phyloP scores from a whole-genome alignment of 2,797 vertebrate genomes.

The Fistularia tabacaria region DNA sequence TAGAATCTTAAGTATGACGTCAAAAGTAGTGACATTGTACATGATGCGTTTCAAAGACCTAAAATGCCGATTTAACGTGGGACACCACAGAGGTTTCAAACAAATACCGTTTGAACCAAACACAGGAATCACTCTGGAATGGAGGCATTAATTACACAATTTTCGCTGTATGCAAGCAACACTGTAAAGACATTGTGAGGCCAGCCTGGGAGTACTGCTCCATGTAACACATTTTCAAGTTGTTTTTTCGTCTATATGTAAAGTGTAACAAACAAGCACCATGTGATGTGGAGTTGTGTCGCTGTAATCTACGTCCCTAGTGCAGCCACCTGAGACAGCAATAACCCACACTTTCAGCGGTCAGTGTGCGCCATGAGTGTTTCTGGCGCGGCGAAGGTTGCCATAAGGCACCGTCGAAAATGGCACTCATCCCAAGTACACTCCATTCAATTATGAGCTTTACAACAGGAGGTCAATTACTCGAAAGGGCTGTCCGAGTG shows the following conservation, averaged over 20 bases:
- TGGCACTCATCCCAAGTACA: conserved; percentile 31
- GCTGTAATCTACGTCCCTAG: conserved; percentile 8
- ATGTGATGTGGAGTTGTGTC: conserved; percentile 9
- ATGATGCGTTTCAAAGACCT: background rate
- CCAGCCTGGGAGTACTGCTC: conserved; percentile 59
- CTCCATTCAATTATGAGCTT: conserved; percentile 42
- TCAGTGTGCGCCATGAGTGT: conserved; percentile 10
- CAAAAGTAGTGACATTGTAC: background rate
- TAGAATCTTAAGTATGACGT: conserved; percentile 20
- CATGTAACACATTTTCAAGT: conserved; percentile 39
- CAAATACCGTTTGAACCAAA: conserved; percentile 19
- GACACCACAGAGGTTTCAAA: conserved; percentile 1
- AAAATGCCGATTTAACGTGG: conserved; percentile 26
- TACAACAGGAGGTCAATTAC: conserved; percentile 34
- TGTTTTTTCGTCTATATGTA: conserved; percentile 6
- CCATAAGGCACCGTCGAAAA: conserved; percentile 32
- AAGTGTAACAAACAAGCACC: conserved; percentile 54
- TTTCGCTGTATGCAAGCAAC: conserved; percentile 31
- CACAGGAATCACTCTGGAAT: conserved; percentile 34
- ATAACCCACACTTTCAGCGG: background rate
- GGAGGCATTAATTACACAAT: conserved; percentile 41
- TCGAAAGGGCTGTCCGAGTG: conserved; percentile 24
- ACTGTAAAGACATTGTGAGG: conserved; percentile 49
- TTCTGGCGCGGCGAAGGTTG: conserved; percentile 22
- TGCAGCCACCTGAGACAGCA: conserved; percentile 2